Evolutionary conservation across 1,140 invertebrate genomes (phyloP).

Genomic region (Ceratina calcarata): DNA sequence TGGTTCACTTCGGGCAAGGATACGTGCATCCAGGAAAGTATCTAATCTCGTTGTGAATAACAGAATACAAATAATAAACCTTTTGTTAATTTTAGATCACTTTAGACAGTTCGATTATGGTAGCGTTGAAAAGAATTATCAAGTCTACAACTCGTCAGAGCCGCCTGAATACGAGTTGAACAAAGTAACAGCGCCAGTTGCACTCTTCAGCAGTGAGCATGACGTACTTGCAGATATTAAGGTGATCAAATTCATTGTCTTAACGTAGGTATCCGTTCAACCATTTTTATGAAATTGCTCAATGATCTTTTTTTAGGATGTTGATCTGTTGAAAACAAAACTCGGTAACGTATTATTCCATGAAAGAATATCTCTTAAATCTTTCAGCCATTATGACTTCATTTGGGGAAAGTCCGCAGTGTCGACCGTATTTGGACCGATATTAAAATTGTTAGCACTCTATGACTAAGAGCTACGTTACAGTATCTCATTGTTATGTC

Average conservation of each 20-base stretch:
- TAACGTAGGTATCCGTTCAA: background rate
- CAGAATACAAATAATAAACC: background rate
- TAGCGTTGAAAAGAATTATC: slow-evolving; percentile 74
- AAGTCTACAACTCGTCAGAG: slow-evolving; percentile 72
- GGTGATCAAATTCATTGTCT: slow-evolving; percentile 63
- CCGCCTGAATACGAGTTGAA: slow-evolving; percentile 84
- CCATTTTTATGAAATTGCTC: background rate
- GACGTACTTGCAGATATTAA: slow-evolving; percentile 83
- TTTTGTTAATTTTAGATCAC: slow-evolving; percentile 57
- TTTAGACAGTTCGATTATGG: slow-evolving; percentile 78
- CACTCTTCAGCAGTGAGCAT: slow-evolving; percentile 83
- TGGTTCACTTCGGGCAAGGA: slow-evolving; percentile 86
- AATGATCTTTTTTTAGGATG: slow-evolving; percentile 72
- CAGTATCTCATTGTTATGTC: background rate
- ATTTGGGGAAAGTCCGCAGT: slow-evolving; percentile 75
- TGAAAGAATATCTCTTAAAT: slow-evolving; percentile 65
- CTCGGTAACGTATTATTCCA: slow-evolving; percentile 73
- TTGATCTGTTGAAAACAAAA: slow-evolving; percentile 67
- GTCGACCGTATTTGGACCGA: slow-evolving; percentile 68
- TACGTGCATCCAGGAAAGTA: slow-evolving; percentile 76
- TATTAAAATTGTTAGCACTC: slow-evolving; percentile 68
- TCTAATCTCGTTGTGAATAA: background rate
- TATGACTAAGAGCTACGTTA: slow-evolving; percentile 59
- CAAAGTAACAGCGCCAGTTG: slow-evolving; percentile 83
- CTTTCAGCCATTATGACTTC: slow-evolving; percentile 81